Evolutionary conservation across 2,797 vertebrate genomes (phyloP), one percentile per base, ranked within the genome.

Genomic region (Naso thynnoides): DNA sequence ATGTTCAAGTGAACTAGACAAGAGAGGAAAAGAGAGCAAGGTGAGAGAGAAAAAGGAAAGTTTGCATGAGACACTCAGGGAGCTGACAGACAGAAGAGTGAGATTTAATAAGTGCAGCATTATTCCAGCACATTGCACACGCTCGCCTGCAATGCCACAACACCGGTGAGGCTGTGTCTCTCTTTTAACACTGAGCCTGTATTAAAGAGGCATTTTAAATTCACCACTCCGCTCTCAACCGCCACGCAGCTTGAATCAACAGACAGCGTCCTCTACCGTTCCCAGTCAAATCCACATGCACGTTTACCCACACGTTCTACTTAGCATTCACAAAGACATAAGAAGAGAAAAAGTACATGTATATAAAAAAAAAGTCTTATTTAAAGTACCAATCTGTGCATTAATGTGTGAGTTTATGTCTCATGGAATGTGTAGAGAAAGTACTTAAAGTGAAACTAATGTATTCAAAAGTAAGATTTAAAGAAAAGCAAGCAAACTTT

Each of bases 201-300:
- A 57, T 73, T 81, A 60, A 81, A 79, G 49, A 78, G 65, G 81
- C 66, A 57, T 73, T 79, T 83, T 53, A 56, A 55, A 76, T 78
- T 78, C 64, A 73, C 72, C 15, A 42, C 53, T 56, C 49, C 45
- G 23, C 74, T 75, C 41, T 70, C 47, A 54, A 65, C 29, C 16
- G n/a, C 50, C 54, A 47, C 63, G 42, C 21, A 53, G 68, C 61
- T 73, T 69, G 45, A 61, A 75, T 84, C 74, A 79, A 83, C 79
- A 82, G 33, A 84, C 64, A 87, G 82, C 73, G 53, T 82, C 89
- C 78, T 86, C 81, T 87, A 42, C 85, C n/a, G 81, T 64, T 78
- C 9, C 33, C 48, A 8, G 2, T 50, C 13, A 80, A 54, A 62
- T 75, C 39, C 55, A 64, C 47, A 75, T 6, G 44, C 36, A 58